Evolutionary conservation across 2,888 invertebrate genomes (phyloP).

Genomic region (Diplolepis rosae): DNA sequence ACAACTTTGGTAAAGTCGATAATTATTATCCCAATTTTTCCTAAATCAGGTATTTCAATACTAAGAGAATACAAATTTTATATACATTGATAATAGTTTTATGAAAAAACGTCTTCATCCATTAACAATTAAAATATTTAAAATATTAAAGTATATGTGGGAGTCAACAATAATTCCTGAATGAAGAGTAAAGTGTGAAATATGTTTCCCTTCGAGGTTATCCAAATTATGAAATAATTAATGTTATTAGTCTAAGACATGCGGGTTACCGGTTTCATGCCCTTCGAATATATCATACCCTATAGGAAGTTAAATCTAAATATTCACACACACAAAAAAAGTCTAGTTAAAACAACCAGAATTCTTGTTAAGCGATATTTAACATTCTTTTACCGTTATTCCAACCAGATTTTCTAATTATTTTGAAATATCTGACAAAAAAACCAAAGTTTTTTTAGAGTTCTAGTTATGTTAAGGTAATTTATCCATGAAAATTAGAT

Average conservation of each 20-base stretch:
- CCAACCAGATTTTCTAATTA: too few species aligned
- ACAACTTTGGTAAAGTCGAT: constrained; percentile 3
- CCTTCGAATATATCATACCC: too few species aligned
- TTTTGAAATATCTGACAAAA: too few species aligned
- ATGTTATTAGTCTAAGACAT: not conserved
- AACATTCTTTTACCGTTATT: too few species aligned
- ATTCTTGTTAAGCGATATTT: too few species aligned
- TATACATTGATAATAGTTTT: constrained; percentile 3
- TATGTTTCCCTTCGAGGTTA: not conserved
- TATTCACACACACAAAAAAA: too few species aligned
- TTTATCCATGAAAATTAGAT: too few species aligned
- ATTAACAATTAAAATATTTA: not conserved
- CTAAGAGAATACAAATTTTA: not conserved
- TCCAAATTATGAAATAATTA: not conserved
- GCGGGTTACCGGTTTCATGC: not conserved
- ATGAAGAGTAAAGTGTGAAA: not conserved
- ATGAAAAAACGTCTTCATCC: not conserved
- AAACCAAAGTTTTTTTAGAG: too few species aligned
- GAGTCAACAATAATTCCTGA: not conserved
- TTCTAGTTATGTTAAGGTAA: too few species aligned
- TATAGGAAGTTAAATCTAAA: too few species aligned
- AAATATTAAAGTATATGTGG: not conserved
- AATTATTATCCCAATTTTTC: constrained; percentile 19
- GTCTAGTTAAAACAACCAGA: too few species aligned
- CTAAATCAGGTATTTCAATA: not conserved